Evolutionary conservation across 2,888 invertebrate genomes (phyloP), one percentile per base, ranked within the genome.

Genomic region (Coenonympha glycerion): DNA sequence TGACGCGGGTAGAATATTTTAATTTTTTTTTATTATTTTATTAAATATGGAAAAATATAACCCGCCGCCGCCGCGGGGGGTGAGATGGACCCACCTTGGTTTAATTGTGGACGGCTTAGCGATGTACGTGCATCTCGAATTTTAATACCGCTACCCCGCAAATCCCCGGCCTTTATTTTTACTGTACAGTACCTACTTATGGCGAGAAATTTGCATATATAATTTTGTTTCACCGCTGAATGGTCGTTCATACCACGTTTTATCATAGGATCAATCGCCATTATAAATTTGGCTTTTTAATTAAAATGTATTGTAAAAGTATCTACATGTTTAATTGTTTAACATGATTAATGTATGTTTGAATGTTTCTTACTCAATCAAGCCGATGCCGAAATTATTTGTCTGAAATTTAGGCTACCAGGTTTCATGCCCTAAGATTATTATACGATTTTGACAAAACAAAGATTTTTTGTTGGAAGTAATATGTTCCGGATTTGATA

Each of bases 1-100:
- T 73, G 59, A 84, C 83, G 86, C 76, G 73, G 70, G 59, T 55
- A 61, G 86, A 86, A 86, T 86, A 84, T 73, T 77, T 85, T 79
- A 79, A 73, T 78, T 77, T 74, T 78, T n/a, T n/a, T 80, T 76
- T 77, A 70, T 74, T 71, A 73, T 76, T 71, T 76, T 76, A 78
- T 78, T 77, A 76, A 77, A 79, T 79, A 79, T 80, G 75, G 73
- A 68, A 76, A 75, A 75, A 72, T 73, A 70, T n/a, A 67, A 66
- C 66, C 57, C 41, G 33, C 61, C 63, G 41, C 50, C 45, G 57
- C 56, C 58, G 57, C 41, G 60, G 55, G 58, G 62, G 63, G 61
- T 69, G 65, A 65, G 68, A 69, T 71, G 64, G 66, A 62, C 69
- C 71, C 71, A 73, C 76, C 76, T 76, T 71, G 65, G 66, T 65